Percentiles rank a stretch among this genome's conserved stretches.
Evolutionary conservation across 2,797 vertebrate species (phyloP).

Genomic region (Enteromius viviparus): DNA sequence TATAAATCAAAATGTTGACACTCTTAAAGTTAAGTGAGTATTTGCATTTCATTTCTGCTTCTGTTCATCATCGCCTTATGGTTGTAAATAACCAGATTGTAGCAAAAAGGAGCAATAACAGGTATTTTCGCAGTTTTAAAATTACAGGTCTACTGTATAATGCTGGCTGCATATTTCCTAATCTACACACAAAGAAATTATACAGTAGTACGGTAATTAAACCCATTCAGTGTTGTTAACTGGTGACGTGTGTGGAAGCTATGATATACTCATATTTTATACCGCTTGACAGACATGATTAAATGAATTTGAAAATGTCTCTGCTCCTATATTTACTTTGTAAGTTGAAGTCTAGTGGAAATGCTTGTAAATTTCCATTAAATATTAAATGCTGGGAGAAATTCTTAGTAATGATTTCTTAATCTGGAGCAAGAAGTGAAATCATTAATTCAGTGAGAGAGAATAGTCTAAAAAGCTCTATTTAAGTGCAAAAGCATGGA

Average conservation of each 20-base stretch:
- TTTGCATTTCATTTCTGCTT: conserved; percentile 55
- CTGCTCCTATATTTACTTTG: conserved; percentile 33
- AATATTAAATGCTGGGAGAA: conserved; percentile 17
- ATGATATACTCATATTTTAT: conserved; percentile 49
- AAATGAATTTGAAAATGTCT: conserved; percentile 17
- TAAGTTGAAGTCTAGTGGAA: conserved; percentile 24
- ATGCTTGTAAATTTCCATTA: conserved; percentile 25
- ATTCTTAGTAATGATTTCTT: not conserved
- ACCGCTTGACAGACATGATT: conserved; percentile 46
- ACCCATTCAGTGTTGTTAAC: conserved; percentile 51
- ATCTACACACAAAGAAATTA: conserved; percentile 50
- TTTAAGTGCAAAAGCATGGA: conserved; percentile 24
- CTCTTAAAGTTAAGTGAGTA: conserved; percentile 21
- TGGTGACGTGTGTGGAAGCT: conserved; percentile 44
- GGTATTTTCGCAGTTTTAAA: conserved; percentile 37
- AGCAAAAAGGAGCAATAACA: conserved; percentile 38
- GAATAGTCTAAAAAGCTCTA: conserved; percentile 13
- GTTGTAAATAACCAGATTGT: conserved; percentile 25
- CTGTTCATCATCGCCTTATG: conserved; percentile 53
- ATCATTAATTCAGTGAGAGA: conserved; percentile 25
- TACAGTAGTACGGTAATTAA: conserved; percentile 48
- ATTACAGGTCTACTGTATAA: conserved; percentile 48
- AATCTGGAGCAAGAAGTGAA: conserved; percentile 5
- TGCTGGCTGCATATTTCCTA: conserved; percentile 54
- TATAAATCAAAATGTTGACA: conserved; percentile 65